Conservation (phyloP, 35 echinoderm and acorn worm species). For the Apostichopus californicus region DNA sequence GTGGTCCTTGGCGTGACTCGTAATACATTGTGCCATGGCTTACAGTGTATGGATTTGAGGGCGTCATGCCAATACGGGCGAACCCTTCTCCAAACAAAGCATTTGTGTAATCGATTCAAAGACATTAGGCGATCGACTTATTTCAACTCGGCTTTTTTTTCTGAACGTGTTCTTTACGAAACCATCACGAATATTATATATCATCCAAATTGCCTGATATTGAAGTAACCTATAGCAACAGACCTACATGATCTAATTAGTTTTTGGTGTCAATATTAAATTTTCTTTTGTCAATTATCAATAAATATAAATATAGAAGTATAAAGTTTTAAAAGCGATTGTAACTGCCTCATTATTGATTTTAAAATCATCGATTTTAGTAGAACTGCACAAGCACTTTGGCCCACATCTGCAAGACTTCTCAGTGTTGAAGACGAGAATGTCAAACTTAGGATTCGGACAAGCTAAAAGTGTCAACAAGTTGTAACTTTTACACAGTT, state of each 20-base stretch:
- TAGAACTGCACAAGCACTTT: background rate
- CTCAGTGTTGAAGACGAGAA: too few relatives aligned
- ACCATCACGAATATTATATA: background rate
- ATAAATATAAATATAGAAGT: background rate
- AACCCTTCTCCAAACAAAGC: background rate
- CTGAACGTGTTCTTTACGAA: background rate
- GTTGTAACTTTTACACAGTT: too few relatives aligned
- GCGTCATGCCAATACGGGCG: too few relatives aligned
- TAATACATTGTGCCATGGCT: too few relatives aligned
- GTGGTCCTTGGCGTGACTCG: too few relatives aligned
- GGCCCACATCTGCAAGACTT: slow-evolving; percentile 12
- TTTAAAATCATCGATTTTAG: background rate
- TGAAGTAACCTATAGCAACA: background rate
- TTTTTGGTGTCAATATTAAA: background rate
- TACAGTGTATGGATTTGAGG: too few relatives aligned
- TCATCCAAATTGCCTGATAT: background rate
- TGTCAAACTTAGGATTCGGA: too few relatives aligned
- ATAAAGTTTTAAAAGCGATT: background rate
- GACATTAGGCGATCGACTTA: background rate
- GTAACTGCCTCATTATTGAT: slow-evolving; percentile 42
- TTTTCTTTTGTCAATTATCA: background rate
- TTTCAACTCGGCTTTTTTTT: background rate
- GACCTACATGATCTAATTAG: background rate
- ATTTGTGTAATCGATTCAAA: background rate
- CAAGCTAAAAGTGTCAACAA: too few relatives aligned